These are phyloP conservation scores for Coecobrya sp. DNA, from an alignment of 2,888 invertebrate genomes.

Conservation along the genomic window DNA sequence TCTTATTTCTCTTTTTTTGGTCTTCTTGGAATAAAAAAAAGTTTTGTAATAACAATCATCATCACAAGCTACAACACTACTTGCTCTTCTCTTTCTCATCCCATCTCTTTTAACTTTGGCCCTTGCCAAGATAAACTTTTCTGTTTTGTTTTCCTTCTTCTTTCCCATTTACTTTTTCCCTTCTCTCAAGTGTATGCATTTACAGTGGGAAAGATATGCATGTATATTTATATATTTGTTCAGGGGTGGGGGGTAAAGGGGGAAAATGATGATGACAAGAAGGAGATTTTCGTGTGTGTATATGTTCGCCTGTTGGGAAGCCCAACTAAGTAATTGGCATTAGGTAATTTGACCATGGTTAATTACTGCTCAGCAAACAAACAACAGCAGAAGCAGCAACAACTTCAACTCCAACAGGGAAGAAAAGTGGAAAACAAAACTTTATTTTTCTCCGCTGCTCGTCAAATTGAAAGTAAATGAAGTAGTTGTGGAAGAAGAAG, in stretches of 20 bases:
- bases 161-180: not conserved
- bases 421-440: slow-evolving; percentile 12
- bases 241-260: too few relatives aligned
- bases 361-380: slow-evolving; percentile 56
- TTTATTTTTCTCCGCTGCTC: not conserved
- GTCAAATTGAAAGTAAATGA: slow-evolving; percentile 51
- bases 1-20: not conserved
- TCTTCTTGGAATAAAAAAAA: slow-evolving; percentile 49
- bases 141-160: not conserved
- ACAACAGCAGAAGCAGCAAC: not conserved
- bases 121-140: slow-evolving; percentile 42
- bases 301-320: slow-evolving; percentile 6
- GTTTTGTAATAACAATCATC: slow-evolving; percentile 58
- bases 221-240: too few relatives aligned
- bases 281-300: slow-evolving; percentile 14
- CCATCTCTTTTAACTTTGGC: not conserved
- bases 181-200: too few relatives aligned
- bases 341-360: slow-evolving; percentile 64
- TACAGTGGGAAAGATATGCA: too few relatives aligned
- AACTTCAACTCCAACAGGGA: not conserved
- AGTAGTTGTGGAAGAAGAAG: too few relatives aligned
- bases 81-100: not conserved
- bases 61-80: slow-evolving; percentile 4
- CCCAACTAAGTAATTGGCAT: slow-evolving; percentile 58
- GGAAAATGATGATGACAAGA: not conserved